Evolutionary conservation across 2,113 vertebrate species (phyloP), one percentile per base, ranked within the genome.

Genomic region (Actenoides lindsayi): DNA sequence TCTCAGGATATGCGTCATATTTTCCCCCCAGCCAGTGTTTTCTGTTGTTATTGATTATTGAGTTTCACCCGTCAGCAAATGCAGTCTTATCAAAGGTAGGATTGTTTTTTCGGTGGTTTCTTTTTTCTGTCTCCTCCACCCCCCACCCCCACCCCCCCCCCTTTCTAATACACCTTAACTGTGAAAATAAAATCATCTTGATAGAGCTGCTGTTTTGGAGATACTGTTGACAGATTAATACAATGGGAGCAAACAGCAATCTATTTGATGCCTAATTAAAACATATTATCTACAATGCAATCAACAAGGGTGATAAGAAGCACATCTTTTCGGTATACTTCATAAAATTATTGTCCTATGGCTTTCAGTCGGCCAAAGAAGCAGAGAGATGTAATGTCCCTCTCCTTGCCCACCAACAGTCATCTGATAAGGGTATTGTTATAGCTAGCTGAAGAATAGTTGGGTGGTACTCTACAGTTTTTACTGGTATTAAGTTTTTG

Each of bases 251-350:
- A 92, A 92, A 91, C 6, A 64, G 16, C 13, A 87, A 25, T 11
- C 64, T 92, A 89, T 92, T 57, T 82, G 76, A 60, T 92, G 50
- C 25, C 21, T 70, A 89, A 96, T 94, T 83, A 96, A 96, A 94
- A 73, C 7, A 25, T 44, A 56, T 37, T 15, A 46, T 18, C 78
- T 56, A 4, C 37, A 76, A 54, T 81, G 27, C 14, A 90, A 24
- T 35, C 65, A 91, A 59, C 46, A 85, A 80, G 48, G 15, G 35
- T 92, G 60, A 86, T 94, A 79, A 44, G 7, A 94, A 94, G 16
- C 35, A 44, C 3, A 75, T 23, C 13, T 75, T 57, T 90, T n/a
- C 19, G 24, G 37, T 91, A 53, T 17, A 25, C 16, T 89, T 70
- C 59, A 82, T 57, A 70, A 92, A 90, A 71, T 35, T 48, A 71